Percentiles rank a stretch among this genome's conserved stretches.
phyloP scores from a whole-genome alignment of 64 coral and sea anemone genomes.

The Actinia equina region DNA sequence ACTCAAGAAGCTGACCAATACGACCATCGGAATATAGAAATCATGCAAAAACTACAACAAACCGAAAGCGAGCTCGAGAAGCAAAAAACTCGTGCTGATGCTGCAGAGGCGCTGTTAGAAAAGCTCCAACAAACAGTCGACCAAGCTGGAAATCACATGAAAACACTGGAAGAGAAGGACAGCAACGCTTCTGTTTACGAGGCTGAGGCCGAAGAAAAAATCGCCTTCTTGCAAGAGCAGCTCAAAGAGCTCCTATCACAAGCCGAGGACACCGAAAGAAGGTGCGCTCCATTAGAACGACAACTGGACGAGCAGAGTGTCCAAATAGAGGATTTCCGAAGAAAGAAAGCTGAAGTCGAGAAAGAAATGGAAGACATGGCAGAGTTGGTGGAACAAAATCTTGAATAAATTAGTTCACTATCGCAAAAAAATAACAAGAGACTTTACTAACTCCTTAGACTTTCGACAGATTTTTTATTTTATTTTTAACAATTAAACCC shows the following conservation, averaged over 20 bases:
- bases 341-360: slow-evolving; percentile 23
- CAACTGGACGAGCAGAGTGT: slow-evolving; percentile 40
- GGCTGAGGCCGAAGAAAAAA: slow-evolving; percentile 64
- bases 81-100: slow-evolving; percentile 10
- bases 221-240: slow-evolving; percentile 63
- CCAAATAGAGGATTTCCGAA: slow-evolving; percentile 43
- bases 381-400: slow-evolving; percentile 19
- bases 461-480: not conserved
- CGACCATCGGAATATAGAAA: slow-evolving; percentile 58
- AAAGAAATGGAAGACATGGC: slow-evolving; percentile 83
- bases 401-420: not conserved
- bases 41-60: slow-evolving; percentile 56
- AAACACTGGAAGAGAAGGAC: slow-evolving; percentile 66
- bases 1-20: slow-evolving; percentile 26
- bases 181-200: slow-evolving; percentile 63
- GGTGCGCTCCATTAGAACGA: slow-evolving; percentile 51
- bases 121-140: slow-evolving; percentile 34
- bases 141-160: slow-evolving; percentile 56
- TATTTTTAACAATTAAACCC: not conserved
- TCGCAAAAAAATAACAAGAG: not conserved
- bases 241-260: slow-evolving; percentile 55
- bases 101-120: slow-evolving; percentile 44
- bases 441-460: not conserved
- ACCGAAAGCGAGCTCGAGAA: slow-evolving; percentile 66
- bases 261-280: slow-evolving; percentile 68